phyloP scores from a whole-genome alignment of 2,888 invertebrate genomes.

The Drosophila kokeensis region DNA sequence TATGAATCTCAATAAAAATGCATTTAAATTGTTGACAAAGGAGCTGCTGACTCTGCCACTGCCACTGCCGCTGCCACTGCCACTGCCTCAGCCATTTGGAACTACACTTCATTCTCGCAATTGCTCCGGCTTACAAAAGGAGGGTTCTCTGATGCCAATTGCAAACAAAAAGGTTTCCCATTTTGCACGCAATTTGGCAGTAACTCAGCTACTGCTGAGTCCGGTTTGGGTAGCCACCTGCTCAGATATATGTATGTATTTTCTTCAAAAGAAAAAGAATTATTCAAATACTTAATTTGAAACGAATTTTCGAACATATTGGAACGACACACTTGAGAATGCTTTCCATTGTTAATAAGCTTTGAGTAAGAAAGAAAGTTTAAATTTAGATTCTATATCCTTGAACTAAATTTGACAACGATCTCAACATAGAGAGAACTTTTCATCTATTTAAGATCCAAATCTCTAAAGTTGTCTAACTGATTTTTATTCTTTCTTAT shows the following conservation, averaged over 20 bases:
- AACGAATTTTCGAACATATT: constrained; percentile 64
- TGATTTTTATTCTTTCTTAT: background rate
- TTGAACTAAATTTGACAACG: background rate
- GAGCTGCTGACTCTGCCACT: constrained; percentile 35
- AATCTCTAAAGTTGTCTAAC: background rate
- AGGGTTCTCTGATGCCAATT: constrained; percentile 29
- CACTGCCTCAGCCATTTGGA: background rate
- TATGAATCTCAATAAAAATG: constrained; percentile 84
- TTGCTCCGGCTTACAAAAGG: constrained; percentile 27
- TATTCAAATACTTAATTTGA: constrained; percentile 72
- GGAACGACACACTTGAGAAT: constrained; percentile 51
- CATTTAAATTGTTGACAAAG: constrained; percentile 84
- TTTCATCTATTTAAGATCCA: background rate
- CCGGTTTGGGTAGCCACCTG: constrained; percentile 31
- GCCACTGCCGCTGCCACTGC: background rate
- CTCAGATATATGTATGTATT: constrained; percentile 46
- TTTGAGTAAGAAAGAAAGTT: background rate
- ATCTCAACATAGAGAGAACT: background rate
- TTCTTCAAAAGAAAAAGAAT: constrained; percentile 11
- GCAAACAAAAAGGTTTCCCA: constrained; percentile 36
- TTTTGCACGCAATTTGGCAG: constrained; percentile 71
- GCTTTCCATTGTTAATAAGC: background rate
- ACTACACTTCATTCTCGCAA: constrained; percentile 50
- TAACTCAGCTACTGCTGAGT: constrained; percentile 73
- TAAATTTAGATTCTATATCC: background rate